These are phyloP conservation scores for Athripsodes cinereus DNA, from an alignment of 2,888 invertebrate species.

Conservation along the genomic window DNA sequence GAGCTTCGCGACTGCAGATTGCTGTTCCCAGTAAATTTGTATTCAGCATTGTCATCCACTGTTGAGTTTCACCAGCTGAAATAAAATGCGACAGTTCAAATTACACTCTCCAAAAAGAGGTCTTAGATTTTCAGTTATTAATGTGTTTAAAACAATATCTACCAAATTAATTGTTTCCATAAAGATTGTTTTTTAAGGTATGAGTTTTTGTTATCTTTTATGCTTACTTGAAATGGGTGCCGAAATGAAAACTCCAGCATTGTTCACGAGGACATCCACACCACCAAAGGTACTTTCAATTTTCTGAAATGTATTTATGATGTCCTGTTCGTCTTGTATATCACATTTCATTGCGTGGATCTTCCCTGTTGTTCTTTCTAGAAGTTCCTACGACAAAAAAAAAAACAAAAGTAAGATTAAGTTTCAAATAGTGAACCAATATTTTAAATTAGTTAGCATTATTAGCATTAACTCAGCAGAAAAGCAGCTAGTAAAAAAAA, in stretches of 20 bases:
- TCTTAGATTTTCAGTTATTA: too few relatives aligned
- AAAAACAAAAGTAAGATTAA: neutral
- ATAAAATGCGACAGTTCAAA: too few relatives aligned
- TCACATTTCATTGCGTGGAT: constrained; percentile 36
- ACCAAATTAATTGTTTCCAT: too few relatives aligned
- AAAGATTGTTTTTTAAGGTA: too few relatives aligned
- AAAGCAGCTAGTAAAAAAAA: too few relatives aligned
- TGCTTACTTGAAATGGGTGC: constrained; percentile 12
- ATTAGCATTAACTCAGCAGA: too few relatives aligned
- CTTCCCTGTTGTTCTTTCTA: constrained; percentile 32
- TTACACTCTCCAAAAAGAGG: too few relatives aligned
- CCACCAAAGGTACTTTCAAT: constrained; percentile 33
- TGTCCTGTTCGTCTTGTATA: constrained; percentile 33
- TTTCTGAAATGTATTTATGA: constrained; percentile 33
- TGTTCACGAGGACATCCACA: constrained; percentile 39
- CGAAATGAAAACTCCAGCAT: constrained; percentile 37
- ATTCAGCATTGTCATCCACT: constrained; percentile 33
- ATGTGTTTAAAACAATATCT: too few relatives aligned
- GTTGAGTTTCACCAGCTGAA: constrained; percentile 10
- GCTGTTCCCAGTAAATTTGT: constrained; percentile 53
- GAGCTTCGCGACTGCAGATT: constrained; percentile 50
- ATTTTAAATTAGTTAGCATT: too few relatives aligned
- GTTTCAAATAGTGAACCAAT: too few relatives aligned
- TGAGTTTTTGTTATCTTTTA: neutral
- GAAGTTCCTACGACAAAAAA: constrained; percentile 33